Conservation (phyloP, 2,113 vertebrate genomes). For the Rhabdomys dilectus region DNA sequence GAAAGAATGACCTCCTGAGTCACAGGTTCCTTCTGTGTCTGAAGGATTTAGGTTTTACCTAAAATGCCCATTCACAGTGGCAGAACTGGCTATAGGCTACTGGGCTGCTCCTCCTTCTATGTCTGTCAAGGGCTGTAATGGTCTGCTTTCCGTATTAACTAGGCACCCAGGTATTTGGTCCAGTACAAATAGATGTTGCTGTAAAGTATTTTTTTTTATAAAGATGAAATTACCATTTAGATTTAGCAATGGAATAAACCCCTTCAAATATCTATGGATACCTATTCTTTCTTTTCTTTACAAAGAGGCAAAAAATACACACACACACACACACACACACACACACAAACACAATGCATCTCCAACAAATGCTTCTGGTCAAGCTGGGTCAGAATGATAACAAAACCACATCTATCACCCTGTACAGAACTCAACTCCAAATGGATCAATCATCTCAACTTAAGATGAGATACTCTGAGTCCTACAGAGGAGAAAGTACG, state of each 20-base stretch:
- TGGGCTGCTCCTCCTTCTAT: background rate
- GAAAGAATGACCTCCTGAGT: background rate
- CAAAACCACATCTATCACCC: background rate
- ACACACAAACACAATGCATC: background rate
- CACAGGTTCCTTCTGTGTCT: background rate
- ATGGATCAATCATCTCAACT: background rate
- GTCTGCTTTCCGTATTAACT: background rate
- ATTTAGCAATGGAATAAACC: background rate
- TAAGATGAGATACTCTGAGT: background rate
- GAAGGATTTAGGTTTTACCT: background rate
- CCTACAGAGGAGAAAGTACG: background rate
- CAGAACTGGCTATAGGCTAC: background rate
- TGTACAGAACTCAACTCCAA: background rate
- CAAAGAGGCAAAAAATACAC: background rate
- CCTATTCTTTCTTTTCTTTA: background rate
- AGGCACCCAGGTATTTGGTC: background rate
- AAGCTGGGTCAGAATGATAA: background rate
- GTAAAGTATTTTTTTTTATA: background rate
- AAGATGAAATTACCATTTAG: background rate
- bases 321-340: background rate
- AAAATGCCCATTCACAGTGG: background rate
- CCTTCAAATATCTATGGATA: background rate
- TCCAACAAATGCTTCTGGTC: background rate
- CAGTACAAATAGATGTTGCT: background rate
- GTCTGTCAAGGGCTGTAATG: background rate